Base-by-base conservation (phyloP, 2,113 vertebrate species). In the Eptatretus burgeri region DNA sequence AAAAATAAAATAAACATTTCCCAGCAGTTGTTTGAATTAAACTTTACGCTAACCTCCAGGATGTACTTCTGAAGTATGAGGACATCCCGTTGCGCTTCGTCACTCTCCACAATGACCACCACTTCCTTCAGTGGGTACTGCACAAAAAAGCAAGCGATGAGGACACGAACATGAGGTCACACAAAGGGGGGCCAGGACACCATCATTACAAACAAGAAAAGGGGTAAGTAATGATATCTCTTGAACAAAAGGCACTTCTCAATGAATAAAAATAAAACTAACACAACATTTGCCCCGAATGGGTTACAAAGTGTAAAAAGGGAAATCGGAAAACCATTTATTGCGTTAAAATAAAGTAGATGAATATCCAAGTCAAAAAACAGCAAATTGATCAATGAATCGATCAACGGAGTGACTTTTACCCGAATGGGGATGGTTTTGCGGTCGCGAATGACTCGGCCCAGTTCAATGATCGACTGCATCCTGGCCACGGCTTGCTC, bases 381-480 rank as follows among this genome's bases (percentile, higher is more conserved):
- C n/a, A 19, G 52, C 10, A 60, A 14, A 16, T 17, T 12, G 41
- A 63, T 11, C 63, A 27, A 19, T 65, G 52, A 56, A n/a, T 60
- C 18, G 51, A 18, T 10, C 10, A 14, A 12, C 53, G 51, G 27
- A 41, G 27, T 41, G 53, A 49, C 5, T 27, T 73, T 68, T 69
- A 94, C 91, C 83, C 95, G 95, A 68, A 94, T 78, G 11, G 91
- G 89, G 67, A 98, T 78, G 5, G 85, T 88, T 75, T 80, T 95
- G 62, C 91, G 78, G 76, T 98, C 91, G 70, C 91, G 74, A 71
- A 98, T 93, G 71, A 98, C 87, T 70, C 91, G 76, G 49, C 89
- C 89, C 65, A 98, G 79, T 73, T 98, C 91, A 69, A 98, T 85
- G 74, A 98, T 82, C 12, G 91, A 95, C 72, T 98, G 91, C 86